Conservation (phyloP, 2,888 invertebrate species). For the Autographa gamma region DNA sequence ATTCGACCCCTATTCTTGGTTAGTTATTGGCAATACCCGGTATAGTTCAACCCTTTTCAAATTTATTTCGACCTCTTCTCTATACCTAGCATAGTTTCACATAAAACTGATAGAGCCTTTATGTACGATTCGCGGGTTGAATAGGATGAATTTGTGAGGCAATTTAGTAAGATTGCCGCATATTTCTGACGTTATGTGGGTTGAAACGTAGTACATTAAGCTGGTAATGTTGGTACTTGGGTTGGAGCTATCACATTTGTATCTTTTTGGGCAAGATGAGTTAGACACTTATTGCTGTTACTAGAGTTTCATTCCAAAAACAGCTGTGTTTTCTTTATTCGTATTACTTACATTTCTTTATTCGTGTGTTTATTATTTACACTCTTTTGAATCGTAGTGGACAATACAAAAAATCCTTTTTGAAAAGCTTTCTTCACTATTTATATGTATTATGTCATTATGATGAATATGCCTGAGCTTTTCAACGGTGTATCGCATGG, state of each 20-base stretch:
- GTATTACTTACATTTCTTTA: not conserved
- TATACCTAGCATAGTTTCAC: conserved; percentile 51
- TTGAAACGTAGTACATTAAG: conserved; percentile 38
- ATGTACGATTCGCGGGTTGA: conserved; percentile 58
- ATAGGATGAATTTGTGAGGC: conserved; percentile 62
- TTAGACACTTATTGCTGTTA: conserved; percentile 24
- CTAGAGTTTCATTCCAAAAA: not conserved
- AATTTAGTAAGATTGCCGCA: conserved; percentile 64
- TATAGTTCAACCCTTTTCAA: not conserved
- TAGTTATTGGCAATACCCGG: not conserved
- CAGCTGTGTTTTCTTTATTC: not conserved
- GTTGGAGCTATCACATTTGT: conserved; percentile 39
- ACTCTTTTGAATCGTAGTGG: too few species aligned
- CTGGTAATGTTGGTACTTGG: conserved; percentile 39
- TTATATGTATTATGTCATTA: too few species aligned
- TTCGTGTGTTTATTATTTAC: not conserved
- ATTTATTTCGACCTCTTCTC: conserved; percentile 38
- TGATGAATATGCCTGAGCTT: not conserved
- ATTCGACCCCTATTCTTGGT: not conserved
- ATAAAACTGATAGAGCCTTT: conserved; percentile 59
- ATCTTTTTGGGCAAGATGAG: conserved; percentile 49
- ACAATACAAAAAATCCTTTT: too few species aligned
- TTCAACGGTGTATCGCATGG: not conserved
- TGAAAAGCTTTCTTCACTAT: too few species aligned
- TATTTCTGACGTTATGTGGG: conserved; percentile 51